Evolutionary conservation across 2,888 invertebrate genomes (phyloP).

Genomic region (Axea sp.): DNA sequence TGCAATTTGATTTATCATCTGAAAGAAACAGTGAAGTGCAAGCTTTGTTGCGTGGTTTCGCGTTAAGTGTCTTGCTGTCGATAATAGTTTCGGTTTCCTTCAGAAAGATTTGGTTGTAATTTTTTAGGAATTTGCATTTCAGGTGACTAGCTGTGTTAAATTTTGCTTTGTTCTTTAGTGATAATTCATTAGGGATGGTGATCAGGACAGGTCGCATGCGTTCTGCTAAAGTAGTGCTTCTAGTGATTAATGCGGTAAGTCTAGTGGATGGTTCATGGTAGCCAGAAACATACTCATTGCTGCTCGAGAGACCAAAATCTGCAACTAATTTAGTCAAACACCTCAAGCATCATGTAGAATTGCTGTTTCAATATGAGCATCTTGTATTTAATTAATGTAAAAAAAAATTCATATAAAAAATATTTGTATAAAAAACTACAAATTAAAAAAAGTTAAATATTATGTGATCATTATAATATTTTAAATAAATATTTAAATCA

Average conservation of each 20-base stretch:
- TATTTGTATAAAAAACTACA: no score
- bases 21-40: constrained; percentile 11
- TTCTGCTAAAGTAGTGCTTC: constrained; percentile 66
- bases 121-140: constrained; percentile 66
- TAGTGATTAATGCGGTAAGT: constrained; percentile 67
- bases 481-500: no score
- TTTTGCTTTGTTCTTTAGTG: constrained; percentile 17
- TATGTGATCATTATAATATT: no score
- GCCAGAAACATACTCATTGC: constrained; percentile 29
- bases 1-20: background rate
- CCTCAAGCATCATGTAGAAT: constrained; percentile 64
- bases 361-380: no score
- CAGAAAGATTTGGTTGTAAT: constrained; percentile 60
- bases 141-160: constrained; percentile 42
- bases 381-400: background rate
- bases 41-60: constrained; percentile 5
- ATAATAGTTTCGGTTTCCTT: background rate
- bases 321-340: constrained; percentile 73
- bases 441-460: no score
- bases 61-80: background rate
- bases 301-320: constrained; percentile 69
- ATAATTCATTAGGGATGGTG: constrained; percentile 35
- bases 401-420: no score
- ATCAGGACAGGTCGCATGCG: constrained; percentile 65
- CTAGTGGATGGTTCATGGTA: constrained; percentile 60